phyloP scores from a whole-genome alignment of 2,888 invertebrate genomes.

The Timema podura region DNA sequence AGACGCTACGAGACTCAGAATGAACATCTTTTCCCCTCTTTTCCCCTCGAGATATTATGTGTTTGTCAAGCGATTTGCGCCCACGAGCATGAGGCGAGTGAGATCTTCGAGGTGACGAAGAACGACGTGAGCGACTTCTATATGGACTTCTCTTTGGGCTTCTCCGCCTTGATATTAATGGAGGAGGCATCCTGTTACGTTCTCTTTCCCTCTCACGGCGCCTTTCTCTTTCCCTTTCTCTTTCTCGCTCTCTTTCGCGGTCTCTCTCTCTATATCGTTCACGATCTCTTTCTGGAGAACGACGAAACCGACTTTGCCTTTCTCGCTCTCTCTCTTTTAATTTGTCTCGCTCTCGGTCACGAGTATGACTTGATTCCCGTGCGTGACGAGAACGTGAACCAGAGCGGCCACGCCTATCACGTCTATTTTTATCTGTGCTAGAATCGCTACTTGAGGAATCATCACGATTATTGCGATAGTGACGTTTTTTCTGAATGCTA shows the following conservation, averaged over 20 bases:
- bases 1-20: conserved; percentile 23
- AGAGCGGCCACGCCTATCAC: conserved; percentile 23
- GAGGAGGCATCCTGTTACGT: conserved; percentile 45
- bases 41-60: conserved; percentile 20
- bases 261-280: conserved; percentile 44
- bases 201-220: conserved; percentile 44
- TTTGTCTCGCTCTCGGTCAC: conserved; percentile 25
- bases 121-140: conserved; percentile 43
- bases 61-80: conserved; percentile 12
- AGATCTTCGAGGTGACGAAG: conserved; percentile 34
- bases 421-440: conserved; percentile 40
- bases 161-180: conserved; percentile 41
- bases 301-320: conserved; percentile 12
- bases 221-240: conserved; percentile 26
- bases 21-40: conserved; percentile 14
- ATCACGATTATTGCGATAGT: conserved; percentile 77
- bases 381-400: conserved; percentile 21
- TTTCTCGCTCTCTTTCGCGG: conserved; percentile 33
- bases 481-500: conserved; percentile 81
- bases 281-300: conserved; percentile 40
- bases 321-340: conserved; percentile 21
- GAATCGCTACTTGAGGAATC: conserved; percentile 60
- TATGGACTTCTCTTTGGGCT: conserved; percentile 39
- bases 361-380: conserved; percentile 11
- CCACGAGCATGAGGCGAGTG: conserved; percentile 20